A percentile compares a stretch with the other conserved stretches of the same genome.
Evolutionary conservation across 2,797 vertebrate species (phyloP).

Genomic region (Rhinella marina): DNA sequence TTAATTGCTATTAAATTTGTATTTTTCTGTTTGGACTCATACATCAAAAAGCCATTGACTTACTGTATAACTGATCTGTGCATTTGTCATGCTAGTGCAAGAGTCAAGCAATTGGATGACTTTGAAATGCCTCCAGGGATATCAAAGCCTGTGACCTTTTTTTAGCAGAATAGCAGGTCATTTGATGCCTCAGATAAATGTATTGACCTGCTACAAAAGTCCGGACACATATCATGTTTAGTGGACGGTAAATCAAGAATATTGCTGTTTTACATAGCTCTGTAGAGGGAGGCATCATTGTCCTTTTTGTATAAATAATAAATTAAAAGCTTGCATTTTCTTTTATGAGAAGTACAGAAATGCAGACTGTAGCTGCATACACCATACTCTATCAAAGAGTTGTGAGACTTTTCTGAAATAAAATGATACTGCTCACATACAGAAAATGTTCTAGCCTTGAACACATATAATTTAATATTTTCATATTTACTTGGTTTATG

Average conservation of each 20-base stretch:
- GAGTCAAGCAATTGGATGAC: constrained; percentile 17
- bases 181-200: constrained; percentile 27
- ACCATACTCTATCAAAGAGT: neutral
- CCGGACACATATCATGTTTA: constrained; percentile 23
- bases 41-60: neutral
- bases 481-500: too few species aligned
- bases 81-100: constrained; percentile 21
- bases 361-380: neutral
- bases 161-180: constrained; percentile 24
- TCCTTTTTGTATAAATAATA: constrained; percentile 17
- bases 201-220: constrained; percentile 8
- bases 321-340: neutral
- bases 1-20: neutral
- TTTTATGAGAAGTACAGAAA: neutral
- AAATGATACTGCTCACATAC: neutral
- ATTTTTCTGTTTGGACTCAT: neutral
- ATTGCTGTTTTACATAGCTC: constrained; percentile 24
- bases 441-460: neutral
- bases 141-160: constrained; percentile 30
- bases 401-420: neutral
- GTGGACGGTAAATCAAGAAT: constrained; percentile 22
- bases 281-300: neutral
- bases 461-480: neutral
- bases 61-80: neutral
- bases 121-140: constrained; percentile 22